Conservation (phyloP, 2,888 invertebrate species). For the Anagyrus pseudococci region DNA sequence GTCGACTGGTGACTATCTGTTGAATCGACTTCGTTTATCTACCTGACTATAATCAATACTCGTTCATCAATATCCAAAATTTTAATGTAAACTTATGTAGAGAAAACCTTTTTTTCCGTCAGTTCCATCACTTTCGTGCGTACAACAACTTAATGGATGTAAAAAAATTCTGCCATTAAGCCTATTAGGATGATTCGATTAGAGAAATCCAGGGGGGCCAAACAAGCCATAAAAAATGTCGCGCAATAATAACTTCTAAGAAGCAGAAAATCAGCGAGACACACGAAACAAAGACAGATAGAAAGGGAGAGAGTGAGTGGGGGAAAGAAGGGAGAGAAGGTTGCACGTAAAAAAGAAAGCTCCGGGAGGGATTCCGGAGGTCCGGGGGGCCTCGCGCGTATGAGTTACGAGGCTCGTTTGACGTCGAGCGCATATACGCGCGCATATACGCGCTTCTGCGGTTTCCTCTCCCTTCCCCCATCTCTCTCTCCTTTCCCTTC, state of each 20-base stretch:
- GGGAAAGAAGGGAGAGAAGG: too few species aligned
- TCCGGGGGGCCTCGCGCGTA: conserved; percentile 19
- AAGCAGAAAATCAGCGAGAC: conserved; percentile 12
- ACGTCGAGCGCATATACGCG: too few species aligned
- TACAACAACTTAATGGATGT: too few species aligned
- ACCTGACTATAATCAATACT: too few species aligned
- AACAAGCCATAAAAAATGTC: conserved; percentile 4
- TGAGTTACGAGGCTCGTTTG: conserved; percentile 43
- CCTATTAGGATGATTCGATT: too few species aligned
- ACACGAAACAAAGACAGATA: conserved; percentile 9
- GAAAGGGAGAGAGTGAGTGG: too few species aligned
- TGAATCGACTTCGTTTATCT: neutral
- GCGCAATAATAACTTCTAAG: conserved; percentile 15
- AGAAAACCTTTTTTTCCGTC: too few species aligned
- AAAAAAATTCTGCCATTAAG: too few species aligned
- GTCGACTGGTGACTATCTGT: too few species aligned
- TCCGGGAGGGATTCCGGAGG: conserved; percentile 18
- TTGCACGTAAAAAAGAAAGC: conserved; percentile 17
- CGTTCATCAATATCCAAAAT: too few species aligned
- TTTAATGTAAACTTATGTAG: too few species aligned
- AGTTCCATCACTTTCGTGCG: too few species aligned
- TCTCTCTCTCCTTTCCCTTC: neutral
- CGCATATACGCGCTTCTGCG: conserved; percentile 20
- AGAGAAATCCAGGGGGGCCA: neutral
- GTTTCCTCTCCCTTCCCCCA: conserved; percentile 3